phyloP scores from a whole-genome alignment of 2,888 invertebrate genomes.

The Spilarctia lutea region DNA sequence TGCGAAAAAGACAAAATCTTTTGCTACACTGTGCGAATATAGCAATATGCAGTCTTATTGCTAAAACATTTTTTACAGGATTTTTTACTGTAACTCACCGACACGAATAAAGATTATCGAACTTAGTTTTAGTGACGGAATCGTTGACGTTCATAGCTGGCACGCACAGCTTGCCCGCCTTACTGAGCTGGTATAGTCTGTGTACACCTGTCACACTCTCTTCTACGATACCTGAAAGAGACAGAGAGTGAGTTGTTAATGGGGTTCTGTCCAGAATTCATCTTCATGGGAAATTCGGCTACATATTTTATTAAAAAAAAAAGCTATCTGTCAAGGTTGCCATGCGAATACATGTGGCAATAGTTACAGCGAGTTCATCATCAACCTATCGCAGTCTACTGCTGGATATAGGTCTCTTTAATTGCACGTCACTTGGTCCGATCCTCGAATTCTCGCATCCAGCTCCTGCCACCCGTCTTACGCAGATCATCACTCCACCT shows the following conservation, averaged over 20 bases:
- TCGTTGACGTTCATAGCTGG: slow-evolving; percentile 99
- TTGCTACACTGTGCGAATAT: not conserved
- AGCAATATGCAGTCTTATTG: not conserved
- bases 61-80: not conserved
- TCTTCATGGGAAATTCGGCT: too few relatives aligned
- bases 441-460: too few relatives aligned
- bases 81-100: slow-evolving; percentile 78
- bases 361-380: too few relatives aligned
- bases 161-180: slow-evolving; percentile 96
- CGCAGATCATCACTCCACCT: too few relatives aligned
- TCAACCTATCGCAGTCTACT: too few relatives aligned
- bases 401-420: too few relatives aligned
- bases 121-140: slow-evolving; percentile 99
- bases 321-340: too few relatives aligned
- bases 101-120: slow-evolving; percentile 98
- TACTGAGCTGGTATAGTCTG: slow-evolving; percentile 97
- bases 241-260: not conserved
- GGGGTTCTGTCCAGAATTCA: too few relatives aligned
- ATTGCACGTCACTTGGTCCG: too few relatives aligned
- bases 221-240: slow-evolving; percentile 94
- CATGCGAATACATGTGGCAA: too few relatives aligned
- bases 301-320: too few relatives aligned
- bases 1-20: not conserved
- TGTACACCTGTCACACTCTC: slow-evolving; percentile 99
- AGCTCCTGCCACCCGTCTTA: too few relatives aligned